phyloP scores from a whole-genome alignment of 1,140 invertebrate species.

The Eupristina koningsbergeri region DNA sequence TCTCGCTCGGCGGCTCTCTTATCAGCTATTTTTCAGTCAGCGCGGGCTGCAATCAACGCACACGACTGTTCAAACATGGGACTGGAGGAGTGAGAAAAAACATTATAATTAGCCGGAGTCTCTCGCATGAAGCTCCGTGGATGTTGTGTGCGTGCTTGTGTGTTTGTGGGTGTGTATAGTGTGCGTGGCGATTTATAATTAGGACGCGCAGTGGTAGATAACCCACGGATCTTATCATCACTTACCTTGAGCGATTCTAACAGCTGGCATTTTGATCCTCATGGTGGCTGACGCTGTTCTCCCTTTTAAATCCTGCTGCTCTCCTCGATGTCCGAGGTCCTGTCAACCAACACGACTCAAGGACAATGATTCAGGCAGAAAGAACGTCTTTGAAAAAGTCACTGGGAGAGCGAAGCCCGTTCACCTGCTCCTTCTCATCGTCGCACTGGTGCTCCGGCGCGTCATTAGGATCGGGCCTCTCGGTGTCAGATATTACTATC shows the following conservation, averaged over 20 bases:
- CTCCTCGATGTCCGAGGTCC: no score
- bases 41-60: not conserved
- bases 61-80: not conserved
- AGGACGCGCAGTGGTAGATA: conserved; percentile 16
- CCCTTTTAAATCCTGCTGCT: conserved; percentile 45
- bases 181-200: conserved; percentile 29
- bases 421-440: conserved; percentile 56
- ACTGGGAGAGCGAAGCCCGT: no score
- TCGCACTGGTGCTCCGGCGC: not conserved
- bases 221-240: not conserved
- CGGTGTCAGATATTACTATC: no score
- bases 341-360: no score
- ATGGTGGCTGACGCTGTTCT: conserved; percentile 78
- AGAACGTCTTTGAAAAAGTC: conserved; percentile 46
- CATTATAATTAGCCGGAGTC: not conserved
- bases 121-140: no score
- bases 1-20: conserved; percentile 37
- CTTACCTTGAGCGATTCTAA: conserved; percentile 93
- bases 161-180: no score
- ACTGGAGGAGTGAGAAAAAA: not conserved
- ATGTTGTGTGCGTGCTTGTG: no score
- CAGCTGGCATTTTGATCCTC: conserved; percentile 96
- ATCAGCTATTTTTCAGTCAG: conserved; percentile 10
- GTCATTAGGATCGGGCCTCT: no score
- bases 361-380: no score